Conservation (phyloP, 2,888 invertebrate genomes). For the Fragum whitleyi region DNA sequence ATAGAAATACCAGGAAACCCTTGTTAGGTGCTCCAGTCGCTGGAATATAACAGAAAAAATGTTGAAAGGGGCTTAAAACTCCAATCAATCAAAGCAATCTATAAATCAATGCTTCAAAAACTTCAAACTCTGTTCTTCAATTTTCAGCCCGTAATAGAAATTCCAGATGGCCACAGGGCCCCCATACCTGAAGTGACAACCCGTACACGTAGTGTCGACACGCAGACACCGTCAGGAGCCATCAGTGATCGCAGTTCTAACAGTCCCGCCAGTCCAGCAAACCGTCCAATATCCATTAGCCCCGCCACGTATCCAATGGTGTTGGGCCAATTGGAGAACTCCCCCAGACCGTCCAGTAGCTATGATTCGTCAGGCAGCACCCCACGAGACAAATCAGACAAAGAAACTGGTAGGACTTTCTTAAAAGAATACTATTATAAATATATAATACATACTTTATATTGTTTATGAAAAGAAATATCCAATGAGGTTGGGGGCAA, state of each 20-base stretch:
- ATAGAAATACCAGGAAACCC: no score
- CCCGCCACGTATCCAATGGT: constrained; percentile 85
- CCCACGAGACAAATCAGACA: constrained; percentile 62
- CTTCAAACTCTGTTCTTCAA: no score
- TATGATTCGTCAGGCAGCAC: constrained; percentile 77
- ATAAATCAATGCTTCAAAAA: no score
- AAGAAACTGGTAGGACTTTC: constrained; percentile 53
- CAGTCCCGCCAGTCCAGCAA: constrained; percentile 71
- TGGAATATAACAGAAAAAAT: no score
- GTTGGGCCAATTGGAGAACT: constrained; percentile 87
- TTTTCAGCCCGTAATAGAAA: no score
- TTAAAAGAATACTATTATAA: no score
- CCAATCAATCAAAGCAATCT: no score
- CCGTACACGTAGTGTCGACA: constrained; percentile 91
- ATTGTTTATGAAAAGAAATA: no score
- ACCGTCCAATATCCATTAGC: constrained; percentile 88
- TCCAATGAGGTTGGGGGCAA: no score
- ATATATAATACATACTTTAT: no score
- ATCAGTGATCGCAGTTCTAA: constrained; percentile 35
- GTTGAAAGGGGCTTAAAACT: no score
- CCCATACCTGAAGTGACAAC: constrained; percentile 90
- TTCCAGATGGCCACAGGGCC: constrained; percentile 94
- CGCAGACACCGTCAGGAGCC: constrained; percentile 91
- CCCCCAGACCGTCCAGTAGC: constrained; percentile 88
- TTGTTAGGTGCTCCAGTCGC: no score